Evolutionary conservation across 2,797 vertebrate genomes (phyloP), one percentile per base, ranked within the genome.

Genomic region (Myripristis jacobus): DNA sequence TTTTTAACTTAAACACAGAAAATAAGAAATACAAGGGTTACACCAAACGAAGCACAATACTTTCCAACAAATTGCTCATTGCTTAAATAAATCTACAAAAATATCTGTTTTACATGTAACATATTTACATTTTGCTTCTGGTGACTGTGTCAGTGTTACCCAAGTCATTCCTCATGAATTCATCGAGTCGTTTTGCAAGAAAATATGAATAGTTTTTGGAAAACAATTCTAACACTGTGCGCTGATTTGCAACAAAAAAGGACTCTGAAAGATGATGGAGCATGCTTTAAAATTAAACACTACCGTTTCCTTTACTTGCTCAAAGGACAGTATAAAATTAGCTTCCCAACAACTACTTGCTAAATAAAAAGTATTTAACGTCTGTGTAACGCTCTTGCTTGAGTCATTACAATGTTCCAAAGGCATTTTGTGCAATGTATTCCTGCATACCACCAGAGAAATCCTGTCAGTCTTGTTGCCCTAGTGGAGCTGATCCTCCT

Each of bases 11-110:
- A 51, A 50, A 52, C 79, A 85, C 73, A 80, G 66, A 67, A 85
- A 83, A 69, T 77, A 92, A 62, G 44, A 80, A 85, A 80, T 31
- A 81, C 43, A 80, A 29, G 47, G 65, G 53, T 73, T 77, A 87
- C 87, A 90, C 70, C 83, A 85, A 81, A 87, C 73, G 73, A 57
- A 88, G 89, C 89, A 92, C 84, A 90, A 65, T 91, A 92, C 91
- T 92, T 91, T 93, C 91, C 88, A 91, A 92, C 88, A 80, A 86
- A 92, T 86, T 80, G 83, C 86, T 94, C 90, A 89, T 91, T 82
- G 92, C 93, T 97, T 97, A 97, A 98, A 98, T 97, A 96, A 96
- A 94, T 93, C 95, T 96, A 95, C 93, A 94, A 94, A 96, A 96
- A 95, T 93, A 94, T 97, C 93, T 96, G 94, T 95, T 96, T 94